Percentiles rank a stretch among this genome's conserved stretches.
Conservation (phyloP, 2,113 vertebrate genomes). For the Ameiurus melas region DNA sequence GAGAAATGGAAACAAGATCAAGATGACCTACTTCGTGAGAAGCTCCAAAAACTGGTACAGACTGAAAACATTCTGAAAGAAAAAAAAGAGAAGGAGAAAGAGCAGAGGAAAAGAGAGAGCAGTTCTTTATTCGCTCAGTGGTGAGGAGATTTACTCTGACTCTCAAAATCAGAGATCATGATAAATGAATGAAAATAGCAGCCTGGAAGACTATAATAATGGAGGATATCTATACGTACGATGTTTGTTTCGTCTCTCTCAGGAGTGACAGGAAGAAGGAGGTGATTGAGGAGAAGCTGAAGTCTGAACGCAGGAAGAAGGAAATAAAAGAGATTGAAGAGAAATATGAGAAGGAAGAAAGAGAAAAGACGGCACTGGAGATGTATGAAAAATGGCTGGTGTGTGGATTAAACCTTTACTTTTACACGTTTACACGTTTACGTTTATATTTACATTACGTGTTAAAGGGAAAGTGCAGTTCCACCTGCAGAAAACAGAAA, state of each 20-base stretch:
- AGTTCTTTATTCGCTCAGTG: conserved; percentile 81
- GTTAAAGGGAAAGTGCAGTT: neutral
- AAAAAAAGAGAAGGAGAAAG: conserved; percentile 74
- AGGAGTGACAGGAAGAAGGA: conserved; percentile 85
- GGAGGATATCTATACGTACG: too few relatives aligned
- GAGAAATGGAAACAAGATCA: conserved; percentile 88
- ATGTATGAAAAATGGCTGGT: conserved; percentile 92
- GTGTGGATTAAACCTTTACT: conserved; percentile 53
- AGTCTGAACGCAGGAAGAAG: conserved; percentile 64
- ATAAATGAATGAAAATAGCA: too few relatives aligned
- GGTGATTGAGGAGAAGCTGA: conserved; percentile 74
- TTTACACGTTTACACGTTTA: neutral
- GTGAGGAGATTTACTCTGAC: conserved; percentile 64
- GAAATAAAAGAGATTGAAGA: conserved; percentile 75
- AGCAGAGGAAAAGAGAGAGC: conserved; percentile 77
- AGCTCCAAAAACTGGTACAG: conserved; percentile 74
- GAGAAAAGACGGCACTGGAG: conserved; percentile 80
- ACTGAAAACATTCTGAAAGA: conserved; percentile 74
- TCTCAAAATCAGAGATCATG: neutral
- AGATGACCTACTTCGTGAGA: conserved; percentile 74
- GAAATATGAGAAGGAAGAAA: conserved; percentile 77
- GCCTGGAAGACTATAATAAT: neutral
- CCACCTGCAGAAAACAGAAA: neutral
- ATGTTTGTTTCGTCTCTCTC: neutral
- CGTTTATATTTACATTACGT: too few relatives aligned